Percentiles rank a stretch among this genome's conserved stretches.
Evolutionary conservation across 1,140 invertebrate species (phyloP).

Genomic region (Temnothorax longispinosus): DNA sequence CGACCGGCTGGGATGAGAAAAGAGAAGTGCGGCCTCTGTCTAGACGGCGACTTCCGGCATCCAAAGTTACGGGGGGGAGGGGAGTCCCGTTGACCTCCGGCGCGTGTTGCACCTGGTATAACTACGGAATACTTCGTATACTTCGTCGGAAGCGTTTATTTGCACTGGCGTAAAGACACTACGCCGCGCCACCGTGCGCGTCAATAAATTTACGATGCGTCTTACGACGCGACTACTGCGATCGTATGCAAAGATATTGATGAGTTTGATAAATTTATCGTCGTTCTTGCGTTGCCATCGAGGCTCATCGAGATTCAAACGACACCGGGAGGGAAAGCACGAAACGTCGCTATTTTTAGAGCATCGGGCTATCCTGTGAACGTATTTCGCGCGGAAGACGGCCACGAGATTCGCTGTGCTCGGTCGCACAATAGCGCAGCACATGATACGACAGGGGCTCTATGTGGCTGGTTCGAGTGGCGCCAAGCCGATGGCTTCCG

Average conservation of each 20-base stretch:
- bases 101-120: conserved; percentile 4
- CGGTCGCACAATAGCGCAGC: conserved; percentile 29
- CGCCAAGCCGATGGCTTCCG: conserved; percentile 63
- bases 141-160: background rate
- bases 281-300: background rate
- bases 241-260: background rate
- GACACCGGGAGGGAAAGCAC: background rate
- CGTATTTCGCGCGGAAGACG: conserved; percentile 15
- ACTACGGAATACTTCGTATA: background rate
- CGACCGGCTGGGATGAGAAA: conserved; percentile 61
- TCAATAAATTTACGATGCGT: background rate
- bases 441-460: conserved; percentile 15
- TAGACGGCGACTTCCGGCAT: conserved; percentile 27
- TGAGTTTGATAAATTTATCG: conserved; percentile 9
- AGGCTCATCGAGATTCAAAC: conserved; percentile 3
- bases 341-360: conserved; percentile 42
- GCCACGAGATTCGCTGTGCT: conserved; percentile 13
- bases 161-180: background rate
- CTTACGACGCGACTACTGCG: no score
- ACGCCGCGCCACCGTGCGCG: no score
- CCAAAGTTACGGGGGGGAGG: background rate
- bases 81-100: background rate
- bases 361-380: conserved; percentile 6
- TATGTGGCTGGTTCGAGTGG: conserved; percentile 42
- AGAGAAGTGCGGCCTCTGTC: conserved; percentile 6